phyloP scores from a whole-genome alignment of 2,797 vertebrate species.

The Gymnoscopelus braueri region DNA sequence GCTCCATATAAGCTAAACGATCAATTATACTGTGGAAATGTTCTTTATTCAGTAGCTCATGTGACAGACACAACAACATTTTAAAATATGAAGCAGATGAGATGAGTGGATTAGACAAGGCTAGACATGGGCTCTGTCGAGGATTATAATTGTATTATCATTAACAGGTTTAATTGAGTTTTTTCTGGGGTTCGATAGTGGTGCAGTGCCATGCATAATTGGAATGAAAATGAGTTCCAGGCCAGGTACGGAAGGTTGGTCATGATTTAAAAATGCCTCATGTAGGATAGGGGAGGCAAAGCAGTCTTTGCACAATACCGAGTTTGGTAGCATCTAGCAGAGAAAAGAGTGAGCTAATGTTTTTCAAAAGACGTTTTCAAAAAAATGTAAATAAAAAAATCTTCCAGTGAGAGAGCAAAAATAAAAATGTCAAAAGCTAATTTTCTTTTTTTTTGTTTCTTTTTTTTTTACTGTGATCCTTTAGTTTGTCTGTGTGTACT shows the following conservation, averaged over 20 bases:
- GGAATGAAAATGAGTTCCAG: constrained; percentile 10
- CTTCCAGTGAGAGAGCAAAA: constrained; percentile 39
- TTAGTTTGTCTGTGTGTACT: constrained; percentile 67
- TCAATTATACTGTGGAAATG: constrained; percentile 48
- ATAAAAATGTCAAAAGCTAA: constrained; percentile 40
- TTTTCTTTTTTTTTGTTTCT: constrained; percentile 48
- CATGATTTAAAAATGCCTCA: constrained; percentile 36
- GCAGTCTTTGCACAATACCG: constrained; percentile 72
- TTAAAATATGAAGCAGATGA: constrained; percentile 9
- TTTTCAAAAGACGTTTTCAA: constrained; percentile 42
- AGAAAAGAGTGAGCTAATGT: constrained; percentile 29
- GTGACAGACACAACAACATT: constrained; percentile 20
- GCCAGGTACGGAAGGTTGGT: constrained; percentile 14
- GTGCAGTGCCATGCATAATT: constrained; percentile 1
- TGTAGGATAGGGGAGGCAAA: constrained; percentile 35
- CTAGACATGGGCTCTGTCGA: constrained; percentile 22
- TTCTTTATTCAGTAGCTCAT: constrained; percentile 35
- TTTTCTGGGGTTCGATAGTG: constrained; percentile 8
- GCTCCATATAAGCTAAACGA: constrained; percentile 60
- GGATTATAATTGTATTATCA: constrained; percentile 1
- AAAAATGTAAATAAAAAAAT: constrained; percentile 8
- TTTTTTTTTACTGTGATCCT: constrained; percentile 60
- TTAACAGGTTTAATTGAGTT: constrained; percentile 17
- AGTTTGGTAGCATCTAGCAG: constrained; percentile 42
- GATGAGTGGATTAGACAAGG: constrained; percentile 8